These are phyloP conservation scores for Natrix natrix DNA, from an alignment of 2,797 vertebrate genomes.

Conservation along the genomic window DNA sequence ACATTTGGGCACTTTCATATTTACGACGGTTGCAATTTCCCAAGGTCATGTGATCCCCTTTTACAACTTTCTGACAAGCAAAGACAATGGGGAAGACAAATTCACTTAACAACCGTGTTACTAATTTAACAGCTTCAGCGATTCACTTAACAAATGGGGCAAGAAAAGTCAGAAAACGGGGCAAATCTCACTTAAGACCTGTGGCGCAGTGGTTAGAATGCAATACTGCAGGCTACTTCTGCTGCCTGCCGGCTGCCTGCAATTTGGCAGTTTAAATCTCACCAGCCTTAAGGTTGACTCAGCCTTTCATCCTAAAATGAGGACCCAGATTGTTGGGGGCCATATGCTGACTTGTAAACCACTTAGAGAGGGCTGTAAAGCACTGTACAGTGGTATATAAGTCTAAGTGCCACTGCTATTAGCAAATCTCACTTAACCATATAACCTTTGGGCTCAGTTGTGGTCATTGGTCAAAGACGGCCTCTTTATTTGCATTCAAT, in stretches of 20 bases:
- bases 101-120: neutral
- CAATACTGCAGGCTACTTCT: too few relatives aligned
- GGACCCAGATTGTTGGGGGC: too few relatives aligned
- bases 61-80: neutral
- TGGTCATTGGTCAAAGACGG: accelerated
- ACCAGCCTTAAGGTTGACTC: too few relatives aligned
- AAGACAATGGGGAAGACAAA: neutral
- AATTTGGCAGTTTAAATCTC: too few relatives aligned
- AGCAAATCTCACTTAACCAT: neutral
- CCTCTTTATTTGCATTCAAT: neutral
- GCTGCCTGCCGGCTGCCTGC: too few relatives aligned
- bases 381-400: too few relatives aligned
- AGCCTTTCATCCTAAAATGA: too few relatives aligned
- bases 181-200: neutral
- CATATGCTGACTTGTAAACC: too few relatives aligned
- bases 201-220: too few relatives aligned
- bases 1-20: neutral
- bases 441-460: neutral
- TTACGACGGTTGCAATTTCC: neutral
- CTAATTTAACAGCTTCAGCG: neutral
- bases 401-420: too few relatives aligned
- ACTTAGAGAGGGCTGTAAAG: too few relatives aligned
- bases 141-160: neutral
- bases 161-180: neutral
- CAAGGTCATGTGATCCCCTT: neutral